Percentiles rank a stretch among this genome's conserved stretches.
Conservation (phyloP, 1,140 invertebrate species). For the Zaprionus ghesquierei region DNA sequence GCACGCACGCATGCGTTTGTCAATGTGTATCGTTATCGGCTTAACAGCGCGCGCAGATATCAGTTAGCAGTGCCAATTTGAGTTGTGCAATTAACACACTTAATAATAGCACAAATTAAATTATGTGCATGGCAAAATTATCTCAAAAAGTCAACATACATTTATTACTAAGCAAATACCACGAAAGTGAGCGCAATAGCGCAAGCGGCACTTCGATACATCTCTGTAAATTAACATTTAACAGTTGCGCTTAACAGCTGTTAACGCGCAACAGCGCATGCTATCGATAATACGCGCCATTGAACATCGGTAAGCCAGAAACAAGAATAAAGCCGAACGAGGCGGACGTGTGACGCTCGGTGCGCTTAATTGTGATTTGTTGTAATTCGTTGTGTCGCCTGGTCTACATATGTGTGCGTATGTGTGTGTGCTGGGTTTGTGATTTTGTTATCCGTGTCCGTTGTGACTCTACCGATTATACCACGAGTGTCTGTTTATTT, state of each 20-base stretch:
- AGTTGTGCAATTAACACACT: neutral
- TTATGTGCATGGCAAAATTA: neutral
- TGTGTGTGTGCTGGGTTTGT: constrained; percentile 27
- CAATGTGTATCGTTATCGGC: constrained; percentile 15
- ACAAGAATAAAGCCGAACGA: constrained; percentile 44
- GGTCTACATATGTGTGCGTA: constrained; percentile 7
- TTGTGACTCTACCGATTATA: constrained; percentile 34
- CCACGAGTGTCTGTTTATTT: constrained; percentile 23
- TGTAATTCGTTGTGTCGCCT: constrained; percentile 38
- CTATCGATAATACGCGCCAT: constrained; percentile 40
- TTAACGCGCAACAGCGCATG: neutral
- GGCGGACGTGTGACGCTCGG: constrained; percentile 46
- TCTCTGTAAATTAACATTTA: neutral
- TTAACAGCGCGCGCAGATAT: neutral
- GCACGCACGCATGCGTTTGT: constrained; percentile 40
- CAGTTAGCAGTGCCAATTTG: constrained; percentile 24
- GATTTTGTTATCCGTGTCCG: constrained; percentile 32
- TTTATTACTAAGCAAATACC: neutral
- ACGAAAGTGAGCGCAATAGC: neutral
- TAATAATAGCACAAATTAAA: neutral
- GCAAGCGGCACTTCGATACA: neutral
- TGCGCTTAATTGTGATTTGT: constrained; percentile 40
- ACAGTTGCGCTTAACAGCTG: constrained; percentile 19
- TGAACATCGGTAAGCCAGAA: constrained; percentile 29
- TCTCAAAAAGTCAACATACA: too few relatives aligned